Conservation (phyloP, 2,113 vertebrate genomes). For the Reinhardtius hippoglossoides region DNA sequence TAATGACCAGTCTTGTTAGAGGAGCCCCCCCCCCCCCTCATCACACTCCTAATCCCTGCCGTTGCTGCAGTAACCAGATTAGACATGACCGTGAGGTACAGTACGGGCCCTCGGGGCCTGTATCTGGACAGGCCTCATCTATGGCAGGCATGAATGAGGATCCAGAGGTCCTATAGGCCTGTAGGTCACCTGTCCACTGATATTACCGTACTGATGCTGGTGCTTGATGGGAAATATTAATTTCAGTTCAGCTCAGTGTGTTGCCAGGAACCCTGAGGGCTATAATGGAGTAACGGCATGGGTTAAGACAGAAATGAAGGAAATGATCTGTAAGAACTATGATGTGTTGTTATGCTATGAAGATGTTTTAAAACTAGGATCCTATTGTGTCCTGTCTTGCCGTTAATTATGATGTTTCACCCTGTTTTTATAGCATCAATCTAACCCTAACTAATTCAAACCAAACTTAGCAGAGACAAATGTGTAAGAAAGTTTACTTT, state of each 20-base stretch:
- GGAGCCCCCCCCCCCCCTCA: slow-evolving; percentile 71
- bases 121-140: slow-evolving; percentile 63
- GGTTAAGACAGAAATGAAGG: slow-evolving; percentile 1
- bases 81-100: slow-evolving; percentile 71
- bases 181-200: slow-evolving; percentile 74
- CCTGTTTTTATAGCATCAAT: no score
- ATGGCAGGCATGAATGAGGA: slow-evolving; percentile 39
- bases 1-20: slow-evolving; percentile 76
- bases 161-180: slow-evolving; percentile 50
- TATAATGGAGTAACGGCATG: background rate
- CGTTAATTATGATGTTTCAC: no score
- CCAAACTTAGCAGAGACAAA: no score
- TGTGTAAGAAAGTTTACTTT: no score
- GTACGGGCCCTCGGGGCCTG: slow-evolving; percentile 68
- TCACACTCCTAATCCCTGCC: slow-evolving; percentile 73
- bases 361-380: background rate
- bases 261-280: slow-evolving; percentile 23
- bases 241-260: slow-evolving; percentile 38
- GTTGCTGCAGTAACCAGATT: slow-evolving; percentile 79
- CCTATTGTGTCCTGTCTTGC: background rate
- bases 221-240: slow-evolving; percentile 55
- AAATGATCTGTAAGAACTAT: background rate
- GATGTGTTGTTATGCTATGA: slow-evolving; percentile 4
- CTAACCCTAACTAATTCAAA: no score
- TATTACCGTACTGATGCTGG: slow-evolving; percentile 54